A percentile compares a stretch with the other conserved stretches of the same genome.
Conservation (phyloP, 2,888 invertebrate species). For the Limnephilus rhombicus region DNA sequence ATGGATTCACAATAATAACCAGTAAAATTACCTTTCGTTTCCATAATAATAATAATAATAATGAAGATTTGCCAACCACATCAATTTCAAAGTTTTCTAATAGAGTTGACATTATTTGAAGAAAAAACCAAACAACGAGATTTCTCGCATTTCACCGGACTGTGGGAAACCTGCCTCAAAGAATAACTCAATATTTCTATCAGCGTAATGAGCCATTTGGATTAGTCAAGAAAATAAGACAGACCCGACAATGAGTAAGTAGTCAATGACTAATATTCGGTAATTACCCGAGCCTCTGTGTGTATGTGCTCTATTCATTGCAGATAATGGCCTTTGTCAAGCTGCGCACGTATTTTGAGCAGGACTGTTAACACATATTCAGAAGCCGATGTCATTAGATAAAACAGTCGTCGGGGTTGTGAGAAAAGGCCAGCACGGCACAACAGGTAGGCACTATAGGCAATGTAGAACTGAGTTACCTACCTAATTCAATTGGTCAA, state of each 20-base stretch:
- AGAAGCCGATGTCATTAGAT: slow-evolving; percentile 51
- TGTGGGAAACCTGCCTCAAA: neutral
- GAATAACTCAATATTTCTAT: slow-evolving; percentile 32
- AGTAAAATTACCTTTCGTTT: neutral
- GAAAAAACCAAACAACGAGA: neutral
- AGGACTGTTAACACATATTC: slow-evolving; percentile 46
- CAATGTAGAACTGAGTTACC: neutral
- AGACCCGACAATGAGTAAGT: slow-evolving; percentile 32
- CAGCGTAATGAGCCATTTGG: slow-evolving; percentile 10
- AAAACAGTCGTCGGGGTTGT: slow-evolving; percentile 16
- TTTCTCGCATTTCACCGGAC: slow-evolving; percentile 4
- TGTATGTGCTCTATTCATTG: slow-evolving; percentile 33
- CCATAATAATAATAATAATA: neutral
- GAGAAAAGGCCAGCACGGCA: slow-evolving; percentile 20
- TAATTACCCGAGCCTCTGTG: slow-evolving; percentile 23
- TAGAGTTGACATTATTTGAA: neutral
- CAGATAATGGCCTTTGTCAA: slow-evolving; percentile 41
- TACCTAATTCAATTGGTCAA: slow-evolving; percentile 12
- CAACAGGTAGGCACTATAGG: slow-evolving; percentile 21
- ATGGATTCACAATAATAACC: neutral
- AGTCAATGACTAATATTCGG: slow-evolving; percentile 27
- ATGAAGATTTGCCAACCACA: neutral
- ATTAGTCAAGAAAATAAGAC: slow-evolving; percentile 29
- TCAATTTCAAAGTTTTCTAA: neutral
- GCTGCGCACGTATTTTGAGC: slow-evolving; percentile 18